Conservation (phyloP, 2,888 invertebrate species). For the Candidula unifasciata region DNA sequence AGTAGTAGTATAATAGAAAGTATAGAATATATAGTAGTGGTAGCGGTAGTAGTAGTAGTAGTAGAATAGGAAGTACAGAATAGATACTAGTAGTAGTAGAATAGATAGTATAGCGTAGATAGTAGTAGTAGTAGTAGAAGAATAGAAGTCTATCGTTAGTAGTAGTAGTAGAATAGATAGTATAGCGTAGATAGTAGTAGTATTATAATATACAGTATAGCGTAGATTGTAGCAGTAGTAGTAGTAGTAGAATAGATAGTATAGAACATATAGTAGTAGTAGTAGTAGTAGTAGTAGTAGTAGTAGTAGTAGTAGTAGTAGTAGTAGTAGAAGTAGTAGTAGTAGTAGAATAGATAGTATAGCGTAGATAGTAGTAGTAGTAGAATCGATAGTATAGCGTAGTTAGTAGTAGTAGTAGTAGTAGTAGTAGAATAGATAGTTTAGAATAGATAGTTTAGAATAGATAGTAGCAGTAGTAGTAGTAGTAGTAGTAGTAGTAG, state of each 20-base stretch:
- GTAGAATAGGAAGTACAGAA: too few relatives aligned
- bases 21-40: too few relatives aligned
- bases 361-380: neutral
- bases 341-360: neutral
- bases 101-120: too few relatives aligned
- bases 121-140: neutral
- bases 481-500: neutral
- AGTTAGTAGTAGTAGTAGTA: neutral
- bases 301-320: neutral
- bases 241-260: neutral
- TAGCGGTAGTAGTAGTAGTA: too few relatives aligned
- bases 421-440: slow-evolving; percentile 2
- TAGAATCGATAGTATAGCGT: neutral
- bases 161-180: neutral
- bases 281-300: neutral
- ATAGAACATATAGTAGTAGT: neutral
- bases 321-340: neutral
- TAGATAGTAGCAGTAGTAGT: neutral
- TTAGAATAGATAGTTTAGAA: too few relatives aligned
- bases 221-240: neutral
- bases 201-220: neutral
- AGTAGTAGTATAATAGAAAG: neutral
- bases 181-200: neutral
- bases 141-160: neutral
- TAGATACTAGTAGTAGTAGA: too few relatives aligned